These are phyloP conservation scores for Rhysida immarginata DNA, from an alignment of 1,140 invertebrate species.

Conservation along the genomic window DNA sequence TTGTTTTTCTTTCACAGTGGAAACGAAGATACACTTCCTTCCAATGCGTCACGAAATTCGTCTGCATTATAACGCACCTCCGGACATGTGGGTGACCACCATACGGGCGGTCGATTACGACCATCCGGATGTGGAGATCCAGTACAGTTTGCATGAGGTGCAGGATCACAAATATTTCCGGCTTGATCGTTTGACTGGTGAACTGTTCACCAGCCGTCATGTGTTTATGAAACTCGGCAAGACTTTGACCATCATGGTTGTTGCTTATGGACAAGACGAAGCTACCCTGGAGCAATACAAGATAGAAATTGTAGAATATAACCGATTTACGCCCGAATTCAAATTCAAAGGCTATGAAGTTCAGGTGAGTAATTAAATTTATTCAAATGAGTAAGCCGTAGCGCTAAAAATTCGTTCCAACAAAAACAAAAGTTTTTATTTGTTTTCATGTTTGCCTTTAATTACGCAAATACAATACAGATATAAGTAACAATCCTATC, in stretches of 20 bases:
- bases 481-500: too few species aligned
- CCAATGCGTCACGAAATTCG: slow-evolving; percentile 14
- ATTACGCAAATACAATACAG: too few species aligned
- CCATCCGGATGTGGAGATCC: slow-evolving; percentile 8
- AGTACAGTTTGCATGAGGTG: slow-evolving; percentile 13
- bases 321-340: slow-evolving; percentile 13
- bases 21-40: too few species aligned
- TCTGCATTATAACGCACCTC: slow-evolving; percentile 14
- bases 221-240: slow-evolving; percentile 10
- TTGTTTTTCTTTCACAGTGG: too few species aligned
- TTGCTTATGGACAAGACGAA: slow-evolving; percentile 12
- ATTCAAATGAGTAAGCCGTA: too few species aligned
- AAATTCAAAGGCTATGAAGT: slow-evolving; percentile 12
- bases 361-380: slow-evolving; percentile 5
- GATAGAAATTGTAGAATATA: slow-evolving; percentile 12
- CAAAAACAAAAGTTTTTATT: too few species aligned
- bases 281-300: slow-evolving; percentile 6
- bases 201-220: slow-evolving; percentile 10
- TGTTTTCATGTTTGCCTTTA: too few species aligned
- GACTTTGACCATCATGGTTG: slow-evolving; percentile 13
- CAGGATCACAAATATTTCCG: slow-evolving; percentile 13
- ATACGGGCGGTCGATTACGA: slow-evolving; percentile 13
- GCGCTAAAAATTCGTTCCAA: too few species aligned
- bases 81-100: slow-evolving; percentile 13
- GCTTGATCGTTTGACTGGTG: slow-evolving; percentile 13